A percentile compares a stretch with the other conserved stretches of the same genome.
These are phyloP conservation scores for Drymonia ruficornis DNA, from an alignment of 2,888 invertebrate genomes.

Conservation along the genomic window DNA sequence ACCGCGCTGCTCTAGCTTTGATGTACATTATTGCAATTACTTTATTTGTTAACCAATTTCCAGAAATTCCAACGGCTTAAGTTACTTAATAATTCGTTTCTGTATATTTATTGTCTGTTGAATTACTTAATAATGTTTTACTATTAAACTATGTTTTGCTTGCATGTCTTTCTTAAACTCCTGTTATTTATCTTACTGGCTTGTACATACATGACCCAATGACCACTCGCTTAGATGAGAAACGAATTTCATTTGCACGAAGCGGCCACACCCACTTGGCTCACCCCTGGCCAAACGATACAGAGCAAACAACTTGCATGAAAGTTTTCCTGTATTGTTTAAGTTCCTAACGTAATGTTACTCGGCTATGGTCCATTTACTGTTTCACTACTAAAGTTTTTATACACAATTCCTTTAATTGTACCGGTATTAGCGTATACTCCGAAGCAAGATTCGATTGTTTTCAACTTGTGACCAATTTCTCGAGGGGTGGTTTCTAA, in stretches of 20 bases:
- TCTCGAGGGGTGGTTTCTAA: not conserved
- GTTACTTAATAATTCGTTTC: too few species aligned
- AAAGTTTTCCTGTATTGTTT: constrained; percentile 42
- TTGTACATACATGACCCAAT: too few species aligned
- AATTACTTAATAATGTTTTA: not conserved
- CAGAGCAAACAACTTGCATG: constrained; percentile 54
- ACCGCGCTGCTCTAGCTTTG: constrained; percentile 33
- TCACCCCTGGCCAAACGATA: constrained; percentile 60
- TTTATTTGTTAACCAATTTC: not conserved
- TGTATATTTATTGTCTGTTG: not conserved
- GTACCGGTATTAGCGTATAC: not conserved
- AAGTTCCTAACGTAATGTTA: constrained; percentile 36
- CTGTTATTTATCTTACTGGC: too few species aligned
- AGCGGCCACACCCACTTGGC: constrained; percentile 72
- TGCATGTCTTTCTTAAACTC: too few species aligned
- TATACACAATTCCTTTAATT: constrained; percentile 13
- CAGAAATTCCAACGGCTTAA: too few species aligned
- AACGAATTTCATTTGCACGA: constrained; percentile 70
- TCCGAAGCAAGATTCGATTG: not conserved
- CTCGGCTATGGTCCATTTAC: constrained; percentile 23
- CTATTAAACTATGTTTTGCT: not conserved
- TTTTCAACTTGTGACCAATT: constrained; percentile 5
- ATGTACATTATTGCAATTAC: constrained; percentile 11
- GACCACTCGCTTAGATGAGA: constrained; percentile 33
- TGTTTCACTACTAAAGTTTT: constrained; percentile 3